Evolutionary conservation across 2,113 vertebrate species (phyloP), one percentile per base, ranked within the genome.

Genomic region (Callaeas wilsoni): DNA sequence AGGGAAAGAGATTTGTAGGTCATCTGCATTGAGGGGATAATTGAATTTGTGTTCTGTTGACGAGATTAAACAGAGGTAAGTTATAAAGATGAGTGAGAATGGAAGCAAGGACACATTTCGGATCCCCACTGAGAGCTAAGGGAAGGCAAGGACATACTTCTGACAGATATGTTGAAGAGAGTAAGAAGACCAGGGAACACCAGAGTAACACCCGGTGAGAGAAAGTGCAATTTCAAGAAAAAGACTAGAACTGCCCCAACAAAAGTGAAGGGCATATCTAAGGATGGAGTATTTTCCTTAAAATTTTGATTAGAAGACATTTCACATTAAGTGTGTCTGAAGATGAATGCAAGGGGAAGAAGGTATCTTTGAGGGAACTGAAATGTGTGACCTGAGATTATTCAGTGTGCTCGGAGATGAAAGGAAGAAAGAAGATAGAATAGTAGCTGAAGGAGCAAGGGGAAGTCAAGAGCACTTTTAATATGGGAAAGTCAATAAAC

Each of bases 31-130:
- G 62, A 89, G 57, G 79, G 13, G 50, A 79, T 87, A 89, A 94
- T 90, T 87, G 78, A 84, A 68, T 94, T 86, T 84, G 37, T 56
- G 19, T 44, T 85, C 41, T 69, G 35, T 50, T 94, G 52, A 85
- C 7, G 32, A 90, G 87, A 90, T 94, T 94, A 95, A 94, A n/a
- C 23, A 71, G 44, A 89, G 65, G 77, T 71, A 89, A 87, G 39
- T 20, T 78, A 63, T 6, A 84, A 60, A 89, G 39, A 71, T 32
- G 75, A 49, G n/a, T 37, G 37, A 90, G 63, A 84, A 77, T n/a
- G 46, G 63, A 84, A 88, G 37, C 46, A 90, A 92, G 57, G 79
- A 64, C 29, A 46, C 8, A 26, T 82, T 74, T 87, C 82, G 46
- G 65, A 70, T 87, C 19, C 35, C 30, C 20, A 41, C 23, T 39